These are phyloP conservation scores for Argentina silus DNA, from an alignment of 2,797 vertebrate genomes.

Conservation along the genomic window DNA sequence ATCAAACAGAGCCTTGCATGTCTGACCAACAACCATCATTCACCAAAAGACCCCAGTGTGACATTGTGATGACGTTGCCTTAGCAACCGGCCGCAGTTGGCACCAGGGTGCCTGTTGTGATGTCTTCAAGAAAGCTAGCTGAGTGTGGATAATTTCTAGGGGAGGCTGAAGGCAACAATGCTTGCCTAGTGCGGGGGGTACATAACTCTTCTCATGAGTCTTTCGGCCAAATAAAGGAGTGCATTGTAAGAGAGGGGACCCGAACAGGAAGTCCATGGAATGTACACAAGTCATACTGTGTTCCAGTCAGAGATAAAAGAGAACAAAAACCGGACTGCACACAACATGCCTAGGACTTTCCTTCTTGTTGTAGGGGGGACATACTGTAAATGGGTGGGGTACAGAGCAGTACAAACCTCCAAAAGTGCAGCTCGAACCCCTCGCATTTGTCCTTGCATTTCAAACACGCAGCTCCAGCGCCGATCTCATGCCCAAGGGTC, in stretches of 20 bases:
- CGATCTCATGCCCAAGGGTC: constrained; percentile 95
- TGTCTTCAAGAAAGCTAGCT: constrained; percentile 41
- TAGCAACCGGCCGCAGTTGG: constrained; percentile 1
- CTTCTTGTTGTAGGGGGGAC: constrained; percentile 31
- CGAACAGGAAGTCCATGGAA: constrained; percentile 2
- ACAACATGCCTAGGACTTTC: constrained; percentile 18
- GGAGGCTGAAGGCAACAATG: constrained; percentile 7
- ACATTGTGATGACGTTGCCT: constrained; percentile 15
- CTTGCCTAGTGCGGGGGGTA: not conserved
- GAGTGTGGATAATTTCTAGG: constrained; percentile 31
- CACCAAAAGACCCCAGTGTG: not conserved
- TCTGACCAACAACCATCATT: not conserved
- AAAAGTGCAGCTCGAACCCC: constrained; percentile 98
- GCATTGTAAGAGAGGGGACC: not conserved
- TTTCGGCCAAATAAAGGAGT: constrained; percentile 2
- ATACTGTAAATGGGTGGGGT: constrained; percentile 17
- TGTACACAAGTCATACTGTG: not conserved
- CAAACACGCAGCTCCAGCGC: constrained; percentile 91
- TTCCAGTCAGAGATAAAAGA: not conserved
- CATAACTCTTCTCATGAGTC: constrained; percentile 1
- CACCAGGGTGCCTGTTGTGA: constrained; percentile 26
- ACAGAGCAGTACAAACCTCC: constrained; percentile 84
- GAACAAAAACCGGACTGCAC: not conserved
- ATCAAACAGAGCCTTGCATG: not conserved
- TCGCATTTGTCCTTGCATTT: constrained; percentile 98